Base-by-base conservation (phyloP, 2,797 vertebrate species). In the Perodicticus potto region DNA sequence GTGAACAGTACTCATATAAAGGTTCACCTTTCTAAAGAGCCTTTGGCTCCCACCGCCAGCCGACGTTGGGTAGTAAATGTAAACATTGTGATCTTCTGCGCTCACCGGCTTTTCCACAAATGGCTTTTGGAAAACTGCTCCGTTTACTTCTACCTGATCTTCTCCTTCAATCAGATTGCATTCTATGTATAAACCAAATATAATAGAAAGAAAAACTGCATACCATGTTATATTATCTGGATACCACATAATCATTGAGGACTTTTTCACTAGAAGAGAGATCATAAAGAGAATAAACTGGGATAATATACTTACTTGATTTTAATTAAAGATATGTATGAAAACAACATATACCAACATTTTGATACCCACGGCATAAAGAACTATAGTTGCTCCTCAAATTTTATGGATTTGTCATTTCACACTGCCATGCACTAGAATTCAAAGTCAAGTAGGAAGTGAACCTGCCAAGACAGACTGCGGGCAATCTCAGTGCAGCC, bases 51-150 rank as follows among this genome's bases (percentile, higher is more conserved):
- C 99, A 53, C 99, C 99, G 11, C 99, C 99, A 55, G 99, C 99
- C 92, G 99, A 99, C 3, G 99, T 99, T 91, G 99, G 99, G 84
- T 99, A 99, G 97, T 99, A 99, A 98, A 99, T 99, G 98, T 99
- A 99, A 97, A 99, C 99, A 94, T 99, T 99, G 97, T 99, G 99
- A 98, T 99, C 99, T 97, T 99, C 99, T 5, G 99, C 99, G 96
- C 99, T 99, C 72, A 99, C 99, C 14, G 99, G 99, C 85, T 99
- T 99, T 98, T 99, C 99, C 86, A 99, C 99, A 97, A 99, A 99
- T 9, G 99, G 99, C 95, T 99, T 99, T 97, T 99, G 99, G 98
- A 99, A 99, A 97, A 99, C 97, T 97, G 99, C 99, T 40, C 99
- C 99, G 78, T 99, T 99, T 77, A 99, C 99, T 97, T 99, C 99